Percentiles rank a stretch among this genome's conserved stretches.
phyloP scores from a whole-genome alignment of 2,888 invertebrate genomes.

The Amphipyra berbera region DNA sequence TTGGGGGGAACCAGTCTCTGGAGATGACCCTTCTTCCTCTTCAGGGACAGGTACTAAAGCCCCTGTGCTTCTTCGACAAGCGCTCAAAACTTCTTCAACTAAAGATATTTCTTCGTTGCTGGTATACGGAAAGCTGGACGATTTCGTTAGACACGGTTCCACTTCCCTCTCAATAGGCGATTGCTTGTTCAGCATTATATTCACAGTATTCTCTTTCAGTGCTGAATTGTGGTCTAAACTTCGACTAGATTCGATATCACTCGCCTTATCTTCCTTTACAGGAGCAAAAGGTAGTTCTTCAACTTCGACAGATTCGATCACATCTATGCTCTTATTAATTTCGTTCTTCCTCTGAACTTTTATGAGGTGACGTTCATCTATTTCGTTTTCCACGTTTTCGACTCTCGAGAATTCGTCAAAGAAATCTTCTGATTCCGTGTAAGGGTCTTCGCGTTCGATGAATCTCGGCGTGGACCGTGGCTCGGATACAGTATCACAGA shows the following conservation, averaged over 20 bases:
- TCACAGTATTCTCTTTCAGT: conserved; percentile 83
- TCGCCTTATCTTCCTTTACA: conserved; percentile 72
- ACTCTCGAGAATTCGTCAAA: conserved; percentile 78
- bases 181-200: conserved; percentile 79
- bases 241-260: conserved; percentile 80
- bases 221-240: conserved; percentile 77
- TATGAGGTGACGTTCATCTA: conserved; percentile 79
- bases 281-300: conserved; percentile 64
- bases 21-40: conserved; percentile 90
- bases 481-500: conserved; percentile 85
- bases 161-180: conserved; percentile 70
- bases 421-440: conserved; percentile 83
- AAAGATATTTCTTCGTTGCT: conserved; percentile 81
- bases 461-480: conserved; percentile 84
- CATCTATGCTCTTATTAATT: conserved; percentile 82
- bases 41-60: conserved; percentile 91
- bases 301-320: conserved; percentile 70
- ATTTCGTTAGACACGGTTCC: conserved; percentile 77
- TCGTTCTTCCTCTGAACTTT: conserved; percentile 87
- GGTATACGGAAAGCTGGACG: conserved; percentile 78
- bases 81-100: conserved; percentile 84
- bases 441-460: conserved; percentile 86
- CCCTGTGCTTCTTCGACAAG: conserved; percentile 83
- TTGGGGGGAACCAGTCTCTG: conserved; percentile 88
- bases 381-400: conserved; percentile 84